Conservation (phyloP, 1,140 invertebrate genomes). For the Tetramorium alpestre region DNA sequence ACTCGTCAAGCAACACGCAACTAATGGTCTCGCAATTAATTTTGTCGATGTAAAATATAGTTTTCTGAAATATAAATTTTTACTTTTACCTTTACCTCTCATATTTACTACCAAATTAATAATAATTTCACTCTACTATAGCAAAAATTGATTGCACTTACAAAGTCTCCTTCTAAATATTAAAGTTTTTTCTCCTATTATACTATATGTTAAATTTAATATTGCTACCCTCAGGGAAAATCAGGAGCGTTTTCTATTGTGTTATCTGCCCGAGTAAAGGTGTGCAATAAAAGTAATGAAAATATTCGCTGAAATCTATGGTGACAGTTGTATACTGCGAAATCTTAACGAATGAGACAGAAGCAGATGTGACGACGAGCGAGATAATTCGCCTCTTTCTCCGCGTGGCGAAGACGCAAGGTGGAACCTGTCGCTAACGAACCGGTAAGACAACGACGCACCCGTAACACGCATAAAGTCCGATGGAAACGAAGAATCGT, state of each 20-base stretch:
- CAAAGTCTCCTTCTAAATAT: not conserved
- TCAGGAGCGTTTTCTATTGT: not conserved
- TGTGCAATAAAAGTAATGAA: conserved; percentile 2
- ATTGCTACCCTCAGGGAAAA: no score
- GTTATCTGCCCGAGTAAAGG: not conserved
- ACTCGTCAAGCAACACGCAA: conserved; percentile 32
- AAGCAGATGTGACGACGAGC: conserved; percentile 37
- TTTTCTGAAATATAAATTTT: not conserved
- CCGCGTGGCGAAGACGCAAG: conserved; percentile 51
- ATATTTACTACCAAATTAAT: not conserved
- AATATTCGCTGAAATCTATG: conserved; percentile 20
- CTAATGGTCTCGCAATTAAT: not conserved
- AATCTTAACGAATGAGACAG: conserved; percentile 27
- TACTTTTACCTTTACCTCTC: not conserved
- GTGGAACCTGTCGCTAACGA: conserved; percentile 81
- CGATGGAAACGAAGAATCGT: conserved; percentile 79
- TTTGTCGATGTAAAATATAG: not conserved
- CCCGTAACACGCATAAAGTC: conserved; percentile 74
- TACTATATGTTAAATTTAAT: not conserved
- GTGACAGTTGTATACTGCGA: not conserved
- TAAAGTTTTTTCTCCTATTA: not conserved
- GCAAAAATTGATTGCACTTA: not conserved
- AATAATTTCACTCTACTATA: not conserved
- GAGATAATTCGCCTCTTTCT: conserved; percentile 63
- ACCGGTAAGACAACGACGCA: conserved; percentile 74